Percentiles rank a stretch among this genome's conserved stretches.
phyloP scores from a whole-genome alignment of 2,888 invertebrate species.

The Agrochola litura region DNA sequence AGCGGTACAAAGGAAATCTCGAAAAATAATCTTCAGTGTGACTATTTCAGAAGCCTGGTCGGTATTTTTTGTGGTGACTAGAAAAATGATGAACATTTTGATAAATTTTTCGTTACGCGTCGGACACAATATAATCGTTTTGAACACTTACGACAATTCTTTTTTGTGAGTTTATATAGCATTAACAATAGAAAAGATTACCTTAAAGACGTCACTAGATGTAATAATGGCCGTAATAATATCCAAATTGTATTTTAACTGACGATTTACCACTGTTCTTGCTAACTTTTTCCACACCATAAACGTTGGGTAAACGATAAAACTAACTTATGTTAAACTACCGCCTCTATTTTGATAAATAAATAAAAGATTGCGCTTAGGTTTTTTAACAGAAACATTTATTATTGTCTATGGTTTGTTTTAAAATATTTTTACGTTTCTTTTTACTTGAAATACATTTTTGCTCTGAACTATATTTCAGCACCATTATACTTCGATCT shows the following conservation, averaged over 20 bases:
- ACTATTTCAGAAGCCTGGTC: background rate
- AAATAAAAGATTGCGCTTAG: slow-evolving; percentile 7
- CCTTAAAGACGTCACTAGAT: slow-evolving; percentile 35
- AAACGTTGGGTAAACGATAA: slow-evolving; percentile 23
- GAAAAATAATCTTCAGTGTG: background rate
- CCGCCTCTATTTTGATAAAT: slow-evolving; percentile 32
- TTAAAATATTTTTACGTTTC: background rate
- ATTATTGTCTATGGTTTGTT: background rate
- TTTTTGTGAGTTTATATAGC: slow-evolving; percentile 7
- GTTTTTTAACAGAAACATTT: background rate
- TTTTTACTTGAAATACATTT: no score
- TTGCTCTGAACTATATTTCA: background rate
- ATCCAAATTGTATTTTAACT: slow-evolving; percentile 50
- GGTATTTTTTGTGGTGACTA: background rate
- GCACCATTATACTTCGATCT: background rate
- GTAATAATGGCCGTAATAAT: slow-evolving; percentile 51
- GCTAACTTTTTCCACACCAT: slow-evolving; percentile 19
- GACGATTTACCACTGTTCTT: slow-evolving; percentile 25
- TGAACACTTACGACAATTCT: slow-evolving; percentile 18
- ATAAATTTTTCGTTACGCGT: background rate
- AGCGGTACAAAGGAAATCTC: background rate
- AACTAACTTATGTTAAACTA: slow-evolving; percentile 32
- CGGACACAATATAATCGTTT: background rate
- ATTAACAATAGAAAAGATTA: slow-evolving; percentile 51
- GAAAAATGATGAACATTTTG: no score